Base-by-base conservation (phyloP, 2,113 vertebrate species). In the Channa argus region DNA sequence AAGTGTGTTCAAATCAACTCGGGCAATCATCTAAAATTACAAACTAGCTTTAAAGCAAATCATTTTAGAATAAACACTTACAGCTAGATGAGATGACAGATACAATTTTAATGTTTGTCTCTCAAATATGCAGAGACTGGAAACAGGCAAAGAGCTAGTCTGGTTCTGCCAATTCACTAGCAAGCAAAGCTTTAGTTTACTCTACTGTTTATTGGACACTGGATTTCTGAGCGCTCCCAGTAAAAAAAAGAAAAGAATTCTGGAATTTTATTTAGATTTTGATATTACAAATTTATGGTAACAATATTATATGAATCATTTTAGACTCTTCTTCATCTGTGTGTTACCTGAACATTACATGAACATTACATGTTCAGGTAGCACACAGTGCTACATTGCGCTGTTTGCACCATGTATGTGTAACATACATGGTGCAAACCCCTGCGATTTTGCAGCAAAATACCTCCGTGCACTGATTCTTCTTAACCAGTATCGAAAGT, bases 1-100 rank as follows among this genome's bases (percentile, higher is more conserved):
- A 53, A 36, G 67, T 63, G 72, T 68, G 68, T 59, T 76, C 38
- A 69, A 8, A 71, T 0, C 50, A 11, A 55, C 8, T 33, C n/a
- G 8, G 54, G 10, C 13, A 43, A 41, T 71, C 12, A 52, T 6
- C 3, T 33, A 45, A 43, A n/a, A 8, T 63, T 80, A 51, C 0
- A 45, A 47, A 63, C 5, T n/a, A 15, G 6, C 15, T 54, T 56
- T 33, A 56, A 34, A 59, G 13, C 3, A 2, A 15, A 71, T 34
- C 6, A 12, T 39, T 33, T 61, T 50, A 3, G 12, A 5, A 50
- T 44, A 54, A 6, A 47, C 2, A 6, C 9, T 24, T 44, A n/a
- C 1, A 33, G n/a, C 6, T 6, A 10, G 46, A 46, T 3, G 56
- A 50, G 12, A 39, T 11, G 34, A 45, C 5, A 41, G 1, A 43